Base-by-base conservation (phyloP, 2,113 vertebrate species). In the Uropsilus gracilis region DNA sequence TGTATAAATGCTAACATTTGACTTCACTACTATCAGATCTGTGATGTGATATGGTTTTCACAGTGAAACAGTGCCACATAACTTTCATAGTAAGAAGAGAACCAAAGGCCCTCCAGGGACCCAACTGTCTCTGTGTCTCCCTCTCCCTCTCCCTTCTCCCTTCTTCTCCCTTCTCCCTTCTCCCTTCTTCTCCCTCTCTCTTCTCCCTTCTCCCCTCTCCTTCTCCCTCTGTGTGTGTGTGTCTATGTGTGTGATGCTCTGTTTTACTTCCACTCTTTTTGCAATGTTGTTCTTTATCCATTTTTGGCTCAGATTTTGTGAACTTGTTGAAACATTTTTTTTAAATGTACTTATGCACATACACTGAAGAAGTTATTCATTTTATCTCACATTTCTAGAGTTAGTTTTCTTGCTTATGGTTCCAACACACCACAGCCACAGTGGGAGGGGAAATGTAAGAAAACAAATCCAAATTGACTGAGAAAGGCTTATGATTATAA, bases 301-400 rank as follows among this genome's bases (percentile, higher is more conserved):
- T n/a, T 93, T 84, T 78, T 89, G 86, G 37, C 71, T 96, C 39
- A 26, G 53, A 59, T 57, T 89, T 82, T 92, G 30, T 26, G 30
- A 61, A 76, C 10, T 17, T 69, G 1, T 91, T 91, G 48, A 81
- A 93, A 37, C 34, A 17, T 57, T 39, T 61, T 55, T 75, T 81
- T 83, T 89, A 37, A 37, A 9, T 83, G 0, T 89, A 80, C 22
- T 92, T 93, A 26, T 68, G 28, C 61, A 59, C 0, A 0, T 50
- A 64, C n/a, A 72, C 12, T 81, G 42, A 91, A 94, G n/a, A 91
- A 87, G 39, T 12, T 78, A 13, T 76, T 85, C 26, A 17, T 87
- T 94, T 88, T 68, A 78, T 89, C 63, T 89, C 13, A 88, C 28
- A 63, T 94, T 55, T 90, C 72, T 69, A 91, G 64, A 68, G 4